Evolutionary conservation across 2,113 vertebrate species (phyloP).

Genomic region (Narcine bancroftii): DNA sequence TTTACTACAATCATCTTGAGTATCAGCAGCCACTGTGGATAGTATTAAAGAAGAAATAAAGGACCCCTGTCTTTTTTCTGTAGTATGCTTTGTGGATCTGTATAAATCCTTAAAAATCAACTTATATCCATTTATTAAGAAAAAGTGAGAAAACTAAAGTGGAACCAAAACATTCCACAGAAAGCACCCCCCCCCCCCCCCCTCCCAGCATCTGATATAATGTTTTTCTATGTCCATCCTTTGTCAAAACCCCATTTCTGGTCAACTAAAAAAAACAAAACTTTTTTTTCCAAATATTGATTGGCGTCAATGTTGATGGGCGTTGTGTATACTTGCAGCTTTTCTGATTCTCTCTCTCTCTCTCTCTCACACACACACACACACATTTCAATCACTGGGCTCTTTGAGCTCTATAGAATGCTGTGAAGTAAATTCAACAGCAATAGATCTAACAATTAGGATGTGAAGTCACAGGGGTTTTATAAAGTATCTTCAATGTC

Average conservation of each 20-base stretch:
- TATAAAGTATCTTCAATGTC: neutral
- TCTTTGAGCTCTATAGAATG: neutral
- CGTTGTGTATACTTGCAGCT: neutral
- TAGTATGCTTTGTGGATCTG: neutral
- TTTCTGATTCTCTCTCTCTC: neutral
- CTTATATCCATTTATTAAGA: neutral
- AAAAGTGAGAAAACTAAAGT: neutral
- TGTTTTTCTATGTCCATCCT: neutral
- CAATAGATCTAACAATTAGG: neutral
- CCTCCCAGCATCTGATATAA: neutral
- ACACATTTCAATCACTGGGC: too few relatives aligned
- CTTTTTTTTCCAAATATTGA: neutral
- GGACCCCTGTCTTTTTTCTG: neutral
- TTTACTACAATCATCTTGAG: neutral
- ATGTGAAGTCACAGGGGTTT: neutral
- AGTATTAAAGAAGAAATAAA: neutral
- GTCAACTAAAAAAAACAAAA: neutral
- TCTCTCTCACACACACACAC: neutral
- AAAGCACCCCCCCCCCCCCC: too few relatives aligned
- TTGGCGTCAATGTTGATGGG: neutral
- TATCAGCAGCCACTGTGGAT: neutral
- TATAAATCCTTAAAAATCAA: neutral
- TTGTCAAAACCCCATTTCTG: neutral
- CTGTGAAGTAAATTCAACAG: conserved; percentile 1
- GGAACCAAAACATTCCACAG: neutral